A percentile compares a stretch with the other conserved stretches of the same genome.
Evolutionary conservation across 2,113 vertebrate genomes (phyloP).

Genomic region (Cynoglossus semilaevis): DNA sequence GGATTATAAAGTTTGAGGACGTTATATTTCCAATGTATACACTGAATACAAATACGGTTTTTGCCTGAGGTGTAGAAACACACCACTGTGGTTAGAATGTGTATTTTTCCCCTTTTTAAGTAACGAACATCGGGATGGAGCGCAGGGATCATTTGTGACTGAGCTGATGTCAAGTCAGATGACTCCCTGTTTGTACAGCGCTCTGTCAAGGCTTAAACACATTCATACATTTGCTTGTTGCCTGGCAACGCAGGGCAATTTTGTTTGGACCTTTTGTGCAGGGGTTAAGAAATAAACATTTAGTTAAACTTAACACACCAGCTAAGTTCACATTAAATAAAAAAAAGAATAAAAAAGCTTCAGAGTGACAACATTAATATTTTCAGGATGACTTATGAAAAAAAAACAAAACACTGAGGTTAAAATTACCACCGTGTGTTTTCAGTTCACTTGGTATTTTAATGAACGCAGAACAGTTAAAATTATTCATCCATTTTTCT

Average conservation of each 20-base stretch:
- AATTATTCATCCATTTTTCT: no score
- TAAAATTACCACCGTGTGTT: no score
- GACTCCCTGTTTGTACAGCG: constrained; percentile 54
- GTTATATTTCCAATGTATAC: constrained; percentile 20
- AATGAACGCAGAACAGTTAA: no score
- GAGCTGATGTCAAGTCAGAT: constrained; percentile 60
- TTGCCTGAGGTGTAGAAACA: constrained; percentile 56
- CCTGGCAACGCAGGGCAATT: constrained; percentile 58
- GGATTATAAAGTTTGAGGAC: constrained; percentile 19
- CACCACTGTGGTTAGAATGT: constrained; percentile 41
- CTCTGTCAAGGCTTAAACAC: constrained; percentile 54
- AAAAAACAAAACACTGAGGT: no score
- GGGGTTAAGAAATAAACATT: constrained; percentile 39
- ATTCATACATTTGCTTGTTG: constrained; percentile 64
- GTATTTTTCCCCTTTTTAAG: constrained; percentile 26
- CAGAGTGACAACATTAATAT: constrained; percentile 1
- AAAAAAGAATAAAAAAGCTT: constrained; percentile 9
- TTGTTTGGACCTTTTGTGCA: constrained; percentile 40
- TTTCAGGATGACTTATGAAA: no score
- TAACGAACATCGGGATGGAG: constrained; percentile 42
- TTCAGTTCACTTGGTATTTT: no score
- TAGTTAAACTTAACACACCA: constrained; percentile 27
- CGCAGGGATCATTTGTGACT: constrained; percentile 32
- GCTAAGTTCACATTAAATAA: constrained; percentile 10
- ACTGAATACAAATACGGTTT: constrained; percentile 38